Conservation (phyloP, 2,888 invertebrate species). For the Dicyrtomina minuta region DNA sequence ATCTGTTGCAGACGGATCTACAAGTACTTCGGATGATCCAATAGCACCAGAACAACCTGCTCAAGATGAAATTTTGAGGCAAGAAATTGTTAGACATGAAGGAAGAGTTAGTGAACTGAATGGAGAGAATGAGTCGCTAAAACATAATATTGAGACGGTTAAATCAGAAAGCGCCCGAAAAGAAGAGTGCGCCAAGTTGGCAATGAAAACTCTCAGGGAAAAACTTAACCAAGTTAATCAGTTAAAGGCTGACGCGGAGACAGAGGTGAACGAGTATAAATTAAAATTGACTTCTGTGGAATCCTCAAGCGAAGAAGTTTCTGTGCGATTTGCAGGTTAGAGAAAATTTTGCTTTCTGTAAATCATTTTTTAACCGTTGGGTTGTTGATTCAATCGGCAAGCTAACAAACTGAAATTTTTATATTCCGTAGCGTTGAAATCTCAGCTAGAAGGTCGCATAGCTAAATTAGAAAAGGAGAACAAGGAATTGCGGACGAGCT, state of each 20-base stretch:
- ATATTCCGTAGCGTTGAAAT: slow-evolving; percentile 62
- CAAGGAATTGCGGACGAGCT: slow-evolving; percentile 63
- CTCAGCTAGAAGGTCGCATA: slow-evolving; percentile 70
- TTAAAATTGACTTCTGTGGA: slow-evolving; percentile 56
- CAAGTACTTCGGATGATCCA: slow-evolving; percentile 49
- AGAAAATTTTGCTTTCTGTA: neutral
- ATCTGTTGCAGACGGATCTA: slow-evolving; percentile 37
- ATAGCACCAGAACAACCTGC: slow-evolving; percentile 58
- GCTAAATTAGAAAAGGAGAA: slow-evolving; percentile 73
- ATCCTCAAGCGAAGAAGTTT: slow-evolving; percentile 56
- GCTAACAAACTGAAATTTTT: neutral
- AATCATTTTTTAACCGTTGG: neutral
- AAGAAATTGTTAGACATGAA: slow-evolving; percentile 69
- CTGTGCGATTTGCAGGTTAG: slow-evolving; percentile 56
- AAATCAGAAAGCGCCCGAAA: slow-evolving; percentile 37
- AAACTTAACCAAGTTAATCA: slow-evolving; percentile 35
- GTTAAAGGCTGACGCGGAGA: slow-evolving; percentile 40
- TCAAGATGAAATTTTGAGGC: slow-evolving; percentile 72
- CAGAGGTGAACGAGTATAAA: slow-evolving; percentile 36
- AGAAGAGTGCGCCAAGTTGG: slow-evolving; percentile 43
- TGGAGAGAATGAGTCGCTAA: slow-evolving; percentile 45
- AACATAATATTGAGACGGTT: slow-evolving; percentile 40
- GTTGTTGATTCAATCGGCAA: too few relatives aligned
- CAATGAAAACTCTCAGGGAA: slow-evolving; percentile 41
- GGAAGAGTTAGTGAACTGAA: slow-evolving; percentile 56